Base-by-base conservation (phyloP, 2,888 invertebrate genomes). In the Zeuzera pyrina region DNA sequence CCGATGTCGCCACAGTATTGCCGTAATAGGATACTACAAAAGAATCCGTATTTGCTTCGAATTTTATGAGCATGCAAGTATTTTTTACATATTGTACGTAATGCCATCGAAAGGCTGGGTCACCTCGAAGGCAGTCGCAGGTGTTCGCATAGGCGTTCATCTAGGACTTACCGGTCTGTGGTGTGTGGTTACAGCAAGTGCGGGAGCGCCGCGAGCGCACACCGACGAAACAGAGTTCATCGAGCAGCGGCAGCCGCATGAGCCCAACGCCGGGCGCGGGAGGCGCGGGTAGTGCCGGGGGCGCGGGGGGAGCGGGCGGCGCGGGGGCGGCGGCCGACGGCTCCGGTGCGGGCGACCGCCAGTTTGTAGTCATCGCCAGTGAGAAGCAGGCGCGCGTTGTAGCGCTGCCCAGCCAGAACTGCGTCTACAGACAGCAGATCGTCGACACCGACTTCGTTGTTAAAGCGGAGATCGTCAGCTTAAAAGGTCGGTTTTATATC, bases 301-400 rank as follows among this genome's bases (percentile, higher is more conserved):
- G 58, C 38, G 57, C 46, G 55, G 72, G 67, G 22, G 38, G 54
- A 53, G 45, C 59, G 36, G 52, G 68, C 57, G 36, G 51, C 43
- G 38, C 86, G 74, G 5, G 25, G 12, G 45, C 59, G 8, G 4
- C 90, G 44, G 73, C 83, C 64, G 54, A 73, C 63, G 57, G 61
- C 57, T 47, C 47, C 34, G 56, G 58, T 49, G 66, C 84, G 54
- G 89, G 89, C 54, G 96, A 97, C 81, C 87, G 94, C 44, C 97
- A 97, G 87, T 96, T 94, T 79, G 93, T 94, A 45, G 94, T 96
- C 32, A 89, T 98, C 50, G 92, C 93, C 42, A 96, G 96, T 37
- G 97, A 98, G 84, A 97, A 96, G 81, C 95, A 97, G 85, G 95
- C 94, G 41, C 88, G 95, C 55, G 94, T 97, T 43, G 92, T 97